Evolutionary conservation across 1,140 invertebrate genomes (phyloP), one percentile per base, ranked within the genome.

Genomic region (Drosophila navojoa): DNA sequence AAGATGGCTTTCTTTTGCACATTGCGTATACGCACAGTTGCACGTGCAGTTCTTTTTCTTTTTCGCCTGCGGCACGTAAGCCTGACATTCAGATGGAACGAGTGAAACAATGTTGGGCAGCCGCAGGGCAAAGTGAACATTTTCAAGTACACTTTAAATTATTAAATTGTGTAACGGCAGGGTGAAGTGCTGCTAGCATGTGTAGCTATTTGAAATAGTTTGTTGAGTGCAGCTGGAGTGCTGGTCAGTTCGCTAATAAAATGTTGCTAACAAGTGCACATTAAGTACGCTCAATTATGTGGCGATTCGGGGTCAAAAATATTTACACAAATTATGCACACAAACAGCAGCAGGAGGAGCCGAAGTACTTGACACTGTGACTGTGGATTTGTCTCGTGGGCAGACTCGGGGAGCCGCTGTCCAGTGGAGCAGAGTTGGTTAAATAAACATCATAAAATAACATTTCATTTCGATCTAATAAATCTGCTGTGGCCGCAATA

Each of bases 11-110:
- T 72, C 50, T 70, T 76, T 38, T 32, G 15, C 45, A 59, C 71
- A 71, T 82, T 78, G 78, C 82, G 73, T 76, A 85, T 85, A 85
- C 81, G 81, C 81, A 86, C 75, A 72, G 81, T 81, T 86, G 78
- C 75, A 78, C 77, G 69, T 72, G 58, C 59, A 71, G 47, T 49
- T 44, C n/a, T 54, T 72, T 69, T 29, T 29, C 0, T 29, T 45
- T 84, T 75, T 40, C 15, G 54, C 50, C 45, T 13, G 27, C 19
- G 55, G 62, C 40, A 59, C 45, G 15, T 15, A 13, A 64, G 25
- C 38, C 9, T 66, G n/a, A 19, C 53, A 45, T 57, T 66, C 35
- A 35, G 9, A 44, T 19, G 7, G 54, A 58, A 13, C 4, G 2
- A 42, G 40, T 11, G 35, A 22, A 63, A 58, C 69, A 69, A 62